These are phyloP conservation scores for Lithophane semibrunnea DNA, from an alignment of 2,888 invertebrate genomes.

Conservation along the genomic window DNA sequence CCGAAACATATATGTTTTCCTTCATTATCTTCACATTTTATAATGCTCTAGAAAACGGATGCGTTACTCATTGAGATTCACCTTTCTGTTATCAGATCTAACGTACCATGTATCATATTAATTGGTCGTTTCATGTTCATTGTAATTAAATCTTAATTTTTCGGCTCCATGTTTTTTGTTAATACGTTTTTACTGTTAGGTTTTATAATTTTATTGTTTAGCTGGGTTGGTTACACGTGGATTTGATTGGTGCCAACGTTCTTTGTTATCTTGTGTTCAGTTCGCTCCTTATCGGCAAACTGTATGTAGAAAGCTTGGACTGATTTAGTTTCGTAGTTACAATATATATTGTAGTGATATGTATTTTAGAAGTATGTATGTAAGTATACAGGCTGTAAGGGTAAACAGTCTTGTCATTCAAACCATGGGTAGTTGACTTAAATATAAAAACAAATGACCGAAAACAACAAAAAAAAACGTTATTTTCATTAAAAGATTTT, in stretches of 20 bases:
- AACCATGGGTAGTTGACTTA: too few relatives aligned
- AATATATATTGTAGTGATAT: too few relatives aligned
- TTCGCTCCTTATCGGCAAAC: constrained; percentile 47
- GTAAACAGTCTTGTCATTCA: too few relatives aligned
- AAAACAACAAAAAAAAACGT: too few relatives aligned
- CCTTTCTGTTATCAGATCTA: constrained; percentile 73
- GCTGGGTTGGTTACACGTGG: constrained; percentile 56
- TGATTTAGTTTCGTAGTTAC: neutral
- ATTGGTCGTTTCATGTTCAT: constrained; percentile 77
- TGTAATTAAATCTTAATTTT: constrained; percentile 76
- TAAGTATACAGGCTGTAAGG: too few relatives aligned
- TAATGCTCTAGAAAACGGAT: constrained; percentile 70
- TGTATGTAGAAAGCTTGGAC: neutral
- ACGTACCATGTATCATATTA: constrained; percentile 76
- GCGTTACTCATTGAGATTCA: constrained; percentile 75
- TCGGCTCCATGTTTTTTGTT: constrained; percentile 68
- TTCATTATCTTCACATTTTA: constrained; percentile 68
- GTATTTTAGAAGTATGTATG: too few relatives aligned
- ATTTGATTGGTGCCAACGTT: constrained; percentile 44
- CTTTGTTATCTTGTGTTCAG: constrained; percentile 35
- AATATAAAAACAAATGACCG: too few relatives aligned
- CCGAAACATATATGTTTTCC: constrained; percentile 70
- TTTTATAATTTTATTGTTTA: constrained; percentile 66
- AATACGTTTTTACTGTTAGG: constrained; percentile 67
- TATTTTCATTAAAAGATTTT: too few relatives aligned